phyloP scores from a whole-genome alignment of 1,140 invertebrate species.

The Magallana ariakensis region DNA sequence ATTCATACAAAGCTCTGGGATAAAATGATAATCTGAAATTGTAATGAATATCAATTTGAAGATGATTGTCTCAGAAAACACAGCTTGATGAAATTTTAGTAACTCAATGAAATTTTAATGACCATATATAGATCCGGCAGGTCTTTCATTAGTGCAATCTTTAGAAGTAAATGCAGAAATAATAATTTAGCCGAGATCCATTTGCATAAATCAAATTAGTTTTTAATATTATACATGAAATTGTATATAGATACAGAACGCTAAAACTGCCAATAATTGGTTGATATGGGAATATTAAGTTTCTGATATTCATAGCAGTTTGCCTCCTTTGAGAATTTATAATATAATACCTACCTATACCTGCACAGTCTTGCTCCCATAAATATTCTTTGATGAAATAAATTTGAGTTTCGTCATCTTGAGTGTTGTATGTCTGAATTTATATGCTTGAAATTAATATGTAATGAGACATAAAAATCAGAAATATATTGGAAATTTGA shows the following conservation, averaged over 20 bases:
- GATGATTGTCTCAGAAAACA: not conserved
- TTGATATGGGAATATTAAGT: slow-evolving; percentile 11
- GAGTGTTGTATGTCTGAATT: not conserved
- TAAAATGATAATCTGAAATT: not conserved
- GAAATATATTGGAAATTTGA: slow-evolving; percentile 23
- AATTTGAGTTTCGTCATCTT: not conserved
- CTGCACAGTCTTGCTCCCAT: not conserved
- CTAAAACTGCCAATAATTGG: not conserved
- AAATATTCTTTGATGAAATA: slow-evolving; percentile 9
- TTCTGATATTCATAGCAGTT: slow-evolving; percentile 12
- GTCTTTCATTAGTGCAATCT: not conserved
- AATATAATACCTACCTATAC: not conserved
- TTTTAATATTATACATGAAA: slow-evolving; percentile 37
- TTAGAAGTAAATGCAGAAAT: slow-evolving; percentile 8
- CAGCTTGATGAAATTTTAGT: not conserved
- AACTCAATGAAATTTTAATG: slow-evolving; percentile 30
- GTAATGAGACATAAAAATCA: not conserved
- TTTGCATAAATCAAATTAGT: slow-evolving; percentile 27
- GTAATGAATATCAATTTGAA: slow-evolving; percentile 25
- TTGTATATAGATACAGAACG: slow-evolving; percentile 1
- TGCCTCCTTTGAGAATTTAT: not conserved
- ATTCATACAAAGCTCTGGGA: not conserved
- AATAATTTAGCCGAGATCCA: not conserved
- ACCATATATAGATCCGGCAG: not conserved
- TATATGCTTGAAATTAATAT: slow-evolving; percentile 17